Evolutionary conservation across 2,113 vertebrate genomes (phyloP), one percentile per base, ranked within the genome.

Genomic region (Pelvicachromis taeniatus): DNA sequence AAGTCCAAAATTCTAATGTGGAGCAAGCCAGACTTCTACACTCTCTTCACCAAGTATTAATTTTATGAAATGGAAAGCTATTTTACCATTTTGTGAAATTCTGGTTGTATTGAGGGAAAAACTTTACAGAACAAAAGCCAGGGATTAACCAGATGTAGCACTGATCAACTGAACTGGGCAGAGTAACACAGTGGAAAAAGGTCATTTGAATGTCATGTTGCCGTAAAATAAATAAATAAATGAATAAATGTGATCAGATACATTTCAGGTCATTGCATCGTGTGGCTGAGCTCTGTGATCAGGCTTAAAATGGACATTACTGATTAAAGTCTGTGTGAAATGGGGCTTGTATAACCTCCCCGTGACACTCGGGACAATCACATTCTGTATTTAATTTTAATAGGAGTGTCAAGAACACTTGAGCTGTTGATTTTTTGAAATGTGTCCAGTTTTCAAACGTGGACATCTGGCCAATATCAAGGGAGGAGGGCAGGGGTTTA

Each of bases 351-450:
- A 21, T 68, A 33, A 85, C 59, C 59, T 82, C 14, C 17, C 7
- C 3, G 4, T 59, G 68, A 55, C 54, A 68, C 75, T 23, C 10
- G 23, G 29, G 84, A 68, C 53, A 86, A 61, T 84, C 40, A 81
- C 85, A 84, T 29, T 75, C 58, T 80, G 26, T 70, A 33, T 81
- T 86, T 56, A 6, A 29, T 88, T 88, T 78, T 29, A 29, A 16
- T 26, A 21, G 83, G 40, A 89, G 65, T 58, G 86, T 86, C 65
- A 33, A 61, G 84, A 92, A 92, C 53, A 85, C 33, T 81, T 87
- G 52, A 90, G 86, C 85, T 55, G 45, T 31, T 78, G 70, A 83
- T 87, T 82, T 68, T 87, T 87, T 87, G 38, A 81, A 88, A 75
- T 77, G 35, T 81, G 85, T 89, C 59, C 63, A 38, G 77, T 54